These are phyloP conservation scores for Dinoponera quadriceps DNA, from an alignment of 1,140 invertebrate genomes.

Conservation along the genomic window DNA sequence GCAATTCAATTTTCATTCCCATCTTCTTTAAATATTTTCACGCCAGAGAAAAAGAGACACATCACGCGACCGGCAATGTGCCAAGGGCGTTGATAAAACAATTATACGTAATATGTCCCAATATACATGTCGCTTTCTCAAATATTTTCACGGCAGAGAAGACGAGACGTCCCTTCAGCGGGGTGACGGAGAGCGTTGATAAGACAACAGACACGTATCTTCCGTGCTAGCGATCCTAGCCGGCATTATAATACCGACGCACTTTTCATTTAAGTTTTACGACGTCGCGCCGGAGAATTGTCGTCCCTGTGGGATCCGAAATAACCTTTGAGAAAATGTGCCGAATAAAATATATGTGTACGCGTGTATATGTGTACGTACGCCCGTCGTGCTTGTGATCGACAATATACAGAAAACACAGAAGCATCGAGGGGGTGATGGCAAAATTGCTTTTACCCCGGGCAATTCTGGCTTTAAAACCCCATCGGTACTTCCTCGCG, in stretches of 20 bases:
- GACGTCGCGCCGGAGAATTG: not conserved
- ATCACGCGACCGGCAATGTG: too few relatives aligned
- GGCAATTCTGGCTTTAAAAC: not conserved
- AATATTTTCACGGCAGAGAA: not conserved
- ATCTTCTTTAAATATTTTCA: too few relatives aligned
- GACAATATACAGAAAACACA: conserved; percentile 1
- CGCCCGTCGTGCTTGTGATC: not conserved
- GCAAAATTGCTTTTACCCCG: conserved; percentile 16
- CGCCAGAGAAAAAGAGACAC: too few relatives aligned
- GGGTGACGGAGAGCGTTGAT: not conserved
- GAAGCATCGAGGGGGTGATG: conserved; percentile 6
- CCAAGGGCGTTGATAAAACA: too few relatives aligned
- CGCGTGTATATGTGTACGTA: too few relatives aligned
- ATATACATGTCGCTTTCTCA: too few relatives aligned
- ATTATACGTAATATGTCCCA: too few relatives aligned
- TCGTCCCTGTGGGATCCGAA: not conserved
- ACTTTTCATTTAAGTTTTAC: not conserved
- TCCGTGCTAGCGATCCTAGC: not conserved
- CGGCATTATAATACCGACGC: conserved; percentile 4
- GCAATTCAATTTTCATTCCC: too few relatives aligned
- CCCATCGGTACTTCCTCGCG: not conserved
- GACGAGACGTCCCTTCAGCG: not conserved
- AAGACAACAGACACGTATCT: not conserved
- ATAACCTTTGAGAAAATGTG: conserved; percentile 21
- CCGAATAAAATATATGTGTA: conserved; percentile 19